These are phyloP conservation scores for Chromoteleia sp. DNA, from an alignment of 2,888 invertebrate genomes.

Conservation along the genomic window DNA sequence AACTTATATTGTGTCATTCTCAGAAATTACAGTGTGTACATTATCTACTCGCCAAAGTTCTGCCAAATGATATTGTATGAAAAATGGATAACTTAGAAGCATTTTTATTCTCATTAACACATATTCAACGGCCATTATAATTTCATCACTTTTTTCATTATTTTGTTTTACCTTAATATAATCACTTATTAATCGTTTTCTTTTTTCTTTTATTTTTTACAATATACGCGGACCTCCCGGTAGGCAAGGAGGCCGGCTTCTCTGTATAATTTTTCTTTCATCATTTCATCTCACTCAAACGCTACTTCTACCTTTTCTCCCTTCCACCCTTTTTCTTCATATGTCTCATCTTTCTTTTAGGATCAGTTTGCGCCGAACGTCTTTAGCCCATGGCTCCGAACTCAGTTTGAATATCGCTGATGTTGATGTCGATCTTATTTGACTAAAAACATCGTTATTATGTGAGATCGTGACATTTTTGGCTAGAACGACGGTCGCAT, in stretches of 20 bases:
- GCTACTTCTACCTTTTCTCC: constrained; percentile 76
- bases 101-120: constrained; percentile 76
- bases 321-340: constrained; percentile 75
- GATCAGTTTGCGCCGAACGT: constrained; percentile 85
- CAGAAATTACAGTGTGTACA: constrained; percentile 72
- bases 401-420: constrained; percentile 81
- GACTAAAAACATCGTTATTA: constrained; percentile 73
- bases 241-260: constrained; percentile 84
- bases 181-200: constrained; percentile 82
- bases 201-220: constrained; percentile 76
- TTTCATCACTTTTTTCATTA: constrained; percentile 77
- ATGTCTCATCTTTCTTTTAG: constrained; percentile 78
- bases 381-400: constrained; percentile 84
- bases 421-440: constrained; percentile 72
- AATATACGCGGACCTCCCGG: constrained; percentile 85
- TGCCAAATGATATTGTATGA: constrained; percentile 77
- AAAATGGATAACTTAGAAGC: constrained; percentile 77
- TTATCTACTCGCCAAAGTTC: constrained; percentile 77
- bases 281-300: constrained; percentile 75
- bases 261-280: constrained; percentile 83
- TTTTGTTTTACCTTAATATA: constrained; percentile 80
- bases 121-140: constrained; percentile 79
- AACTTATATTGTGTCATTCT: constrained; percentile 69
- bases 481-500: constrained; percentile 85
- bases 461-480: constrained; percentile 84